Evolutionary conservation across 2,797 vertebrate species (phyloP).

Genomic region (Podarcis lilfordi): DNA sequence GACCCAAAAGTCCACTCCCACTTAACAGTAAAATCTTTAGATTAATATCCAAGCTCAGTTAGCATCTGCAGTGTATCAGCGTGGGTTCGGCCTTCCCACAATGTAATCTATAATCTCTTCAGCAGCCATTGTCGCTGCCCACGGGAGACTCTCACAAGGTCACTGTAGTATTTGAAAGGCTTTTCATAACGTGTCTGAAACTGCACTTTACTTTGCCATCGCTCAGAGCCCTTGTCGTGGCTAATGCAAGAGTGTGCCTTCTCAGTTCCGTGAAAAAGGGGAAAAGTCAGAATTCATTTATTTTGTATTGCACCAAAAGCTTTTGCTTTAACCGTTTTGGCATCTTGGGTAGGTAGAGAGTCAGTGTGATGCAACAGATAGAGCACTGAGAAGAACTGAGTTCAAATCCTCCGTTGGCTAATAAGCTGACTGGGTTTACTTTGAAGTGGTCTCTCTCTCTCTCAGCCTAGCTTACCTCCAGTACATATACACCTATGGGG

Average conservation of each 20-base stretch:
- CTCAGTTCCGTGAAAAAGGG: not conserved
- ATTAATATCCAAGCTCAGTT: not conserved
- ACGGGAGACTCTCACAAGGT: not conserved
- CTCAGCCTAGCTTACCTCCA: not conserved
- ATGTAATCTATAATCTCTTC: conserved; percentile 25
- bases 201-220: not conserved
- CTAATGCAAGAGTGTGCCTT: not conserved
- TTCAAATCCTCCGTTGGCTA: not conserved
- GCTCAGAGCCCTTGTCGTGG: not conserved
- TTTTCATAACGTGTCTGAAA: not conserved
- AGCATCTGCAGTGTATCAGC: not conserved
- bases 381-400: not conserved
- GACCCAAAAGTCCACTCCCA: not conserved
- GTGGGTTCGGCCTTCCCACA: not conserved
- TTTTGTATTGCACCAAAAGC: not conserved
- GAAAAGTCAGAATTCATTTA: not conserved
- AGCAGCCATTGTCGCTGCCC: not conserved
- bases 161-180: conserved; percentile 12
- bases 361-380: not conserved
- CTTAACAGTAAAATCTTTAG: not conserved
- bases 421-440: not conserved
- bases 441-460: no score
- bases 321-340: not conserved
- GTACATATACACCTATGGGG: no score
- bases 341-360: not conserved